Base-by-base conservation (phyloP, 2,113 vertebrate species). In the Glaucidium brasilianum region DNA sequence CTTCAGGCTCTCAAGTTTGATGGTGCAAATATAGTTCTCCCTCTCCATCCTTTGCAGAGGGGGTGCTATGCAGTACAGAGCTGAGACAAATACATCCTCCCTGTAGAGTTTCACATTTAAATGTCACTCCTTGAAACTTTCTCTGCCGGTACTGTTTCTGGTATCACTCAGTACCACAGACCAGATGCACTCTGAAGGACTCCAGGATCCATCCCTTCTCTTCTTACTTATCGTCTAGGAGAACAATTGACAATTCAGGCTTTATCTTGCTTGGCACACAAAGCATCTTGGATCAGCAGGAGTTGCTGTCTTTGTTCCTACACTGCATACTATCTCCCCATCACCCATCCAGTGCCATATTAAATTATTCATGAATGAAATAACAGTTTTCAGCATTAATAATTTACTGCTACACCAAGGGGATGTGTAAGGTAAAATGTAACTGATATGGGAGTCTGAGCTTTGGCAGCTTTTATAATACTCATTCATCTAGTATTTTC, bases 341-440 rank as follows among this genome's bases (percentile, higher is more conserved):
- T 97, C 95, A 96, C 94, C 83, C 84, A 96, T 93, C 95, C 94
- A 92, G 87, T 95, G 74, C 90, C 95, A 82, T 94, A 93, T 64
- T 98, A 94, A 98, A 99, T 99, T 98, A 99, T 99, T 98, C 97
- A 99, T 98, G 95, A 98, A 97, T 95, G 96, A 97, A 98, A 98
- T 98, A 98, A 97, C 97, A 97, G 96, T 98, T 97, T 98, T 98
- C 97, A 97, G 85, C 96, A 96, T 99, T 98, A 98, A 99, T 98
- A 98, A 98, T 99, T 98, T 96, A 99, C 95, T 92, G 72, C 95
- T 97, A 98, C 96, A 97, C 95, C 93, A 97, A 97, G 94, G 96
- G 97, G 96, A 95, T 75, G 58, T 73, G 90, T 96, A 92, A 97
- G 96, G 95, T 83, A 98, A 98, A 97, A 97, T 96, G 96, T 97